Evolutionary conservation across 2,888 invertebrate species (phyloP), one percentile per base, ranked within the genome.

Genomic region (Pseudanteris insignis): DNA sequence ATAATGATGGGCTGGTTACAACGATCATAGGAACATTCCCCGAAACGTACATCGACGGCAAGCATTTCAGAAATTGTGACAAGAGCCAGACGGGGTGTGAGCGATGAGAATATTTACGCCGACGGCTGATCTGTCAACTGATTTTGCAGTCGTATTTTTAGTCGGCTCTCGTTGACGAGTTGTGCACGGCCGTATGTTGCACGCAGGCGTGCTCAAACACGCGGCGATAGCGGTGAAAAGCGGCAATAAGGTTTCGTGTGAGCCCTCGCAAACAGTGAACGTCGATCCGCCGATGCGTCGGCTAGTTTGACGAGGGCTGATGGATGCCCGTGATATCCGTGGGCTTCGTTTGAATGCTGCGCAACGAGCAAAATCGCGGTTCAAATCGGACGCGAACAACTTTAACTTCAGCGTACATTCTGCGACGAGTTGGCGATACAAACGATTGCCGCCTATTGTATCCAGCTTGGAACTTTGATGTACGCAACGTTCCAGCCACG

Each of bases 221-320:
- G 12, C 40, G 26, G 47, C 14, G 32, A 37, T 10, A 41, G 47
- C 28, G 21, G 46, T 43, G 47, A 37, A 54, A 46, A 53, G 18
- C 38, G 43, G 48, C 51, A 47, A 30, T 40, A 51, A 60, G 63
- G 61, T 62, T 66, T 65, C 64, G 61, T 64, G 47, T 36, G 48
- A 43, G 57, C 37, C 48, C 47, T 60, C 61, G 64, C 67, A 67
- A 64, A 66, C 74, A 73, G 76, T 72, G 73, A 74, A 76, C 77
- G 73, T 75, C 76, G 78, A 79, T 78, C 74, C 68, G 55, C 74
- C 72, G 77, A 78, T 77, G 78, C 73, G 73, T 72, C 68, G 69
- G 79, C 75, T 76, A 78, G 78, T 79, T 79, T 79, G 78, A 79
- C 79, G 78, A 79, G 75, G 69, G 70, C 79, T 79, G 79, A 79